Base-by-base conservation (phyloP, 2,888 invertebrate genomes). In the Clepsis dumicolana region DNA sequence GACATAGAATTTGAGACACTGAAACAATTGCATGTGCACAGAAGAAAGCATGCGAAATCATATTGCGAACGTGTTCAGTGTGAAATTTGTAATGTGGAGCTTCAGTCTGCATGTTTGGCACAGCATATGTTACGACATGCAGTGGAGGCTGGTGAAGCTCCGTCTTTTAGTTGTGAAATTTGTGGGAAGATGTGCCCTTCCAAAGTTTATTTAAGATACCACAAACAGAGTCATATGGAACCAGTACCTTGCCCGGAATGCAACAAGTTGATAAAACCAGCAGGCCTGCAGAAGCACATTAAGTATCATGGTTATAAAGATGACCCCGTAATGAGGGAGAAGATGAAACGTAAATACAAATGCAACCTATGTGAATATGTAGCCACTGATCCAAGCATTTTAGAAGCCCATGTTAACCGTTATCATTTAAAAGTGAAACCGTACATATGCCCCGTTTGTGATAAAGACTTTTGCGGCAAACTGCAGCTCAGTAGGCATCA, bases 361-460 rank as follows among this genome's bases (percentile, higher is more conserved):
- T 81, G 81, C 63, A 59, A 77, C 4, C 7, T 77, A 4, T 81
- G 81, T 18, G 80, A 80, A 3, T 80, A 81, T 61, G 7, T 73
- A 5, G 74, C 79, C 1, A 62, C 65, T 1, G 65, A 65, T 12
- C 50, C 65, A 0, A 61, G 56, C 4, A 73, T 78, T 63, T 71
- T 83, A 29, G 83, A 83, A 48, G 77, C 81, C 1, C 83, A 83
- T 63, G 77, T 80, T 61, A 83, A 83, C 27, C 70, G 83, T 16
- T 78, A 78, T n/a, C 83, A 83, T 70, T 66, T 81, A 16, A 82
- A 83, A 72, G 74, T 80, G 1, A 80, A 80, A 25, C 84, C 84
- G 0, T 83, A 77, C 24, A 63, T 77, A 3, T 84, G 84, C 54
- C 71, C 77, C 16, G 70, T 80, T 48, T 84, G 84, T 27, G 77